A percentile compares a stretch with the other conserved stretches of the same genome.
Evolutionary conservation across 2,888 invertebrate species (phyloP).

Genomic region (Eristalinus aeneus): DNA sequence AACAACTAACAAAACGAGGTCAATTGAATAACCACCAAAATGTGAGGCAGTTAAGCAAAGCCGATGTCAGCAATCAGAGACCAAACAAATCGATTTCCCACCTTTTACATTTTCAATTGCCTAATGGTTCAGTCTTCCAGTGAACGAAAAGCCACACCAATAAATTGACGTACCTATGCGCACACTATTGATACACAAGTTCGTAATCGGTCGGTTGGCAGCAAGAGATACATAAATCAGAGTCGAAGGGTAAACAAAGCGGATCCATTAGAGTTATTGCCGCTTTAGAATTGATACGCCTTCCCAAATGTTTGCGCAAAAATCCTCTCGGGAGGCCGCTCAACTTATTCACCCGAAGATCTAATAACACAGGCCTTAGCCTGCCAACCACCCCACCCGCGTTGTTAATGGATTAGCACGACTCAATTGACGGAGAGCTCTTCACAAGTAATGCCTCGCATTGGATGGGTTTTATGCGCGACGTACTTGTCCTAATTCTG

Average conservation of each 20-base stretch:
- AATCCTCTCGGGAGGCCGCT: not conserved
- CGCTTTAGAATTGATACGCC: not conserved
- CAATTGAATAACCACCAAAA: too few relatives aligned
- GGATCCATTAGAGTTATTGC: slow-evolving; percentile 1
- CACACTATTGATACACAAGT: not conserved
- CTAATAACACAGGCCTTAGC: not conserved
- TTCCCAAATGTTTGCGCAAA: not conserved
- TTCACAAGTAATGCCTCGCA: not conserved
- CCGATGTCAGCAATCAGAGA: too few relatives aligned
- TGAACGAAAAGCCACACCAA: not conserved
- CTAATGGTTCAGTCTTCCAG: not conserved
- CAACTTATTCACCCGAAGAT: not conserved
- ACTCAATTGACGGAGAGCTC: slow-evolving; percentile 9
- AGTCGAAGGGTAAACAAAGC: not conserved
- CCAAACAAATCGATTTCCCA: too few relatives aligned
- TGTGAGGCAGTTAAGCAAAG: too few relatives aligned
- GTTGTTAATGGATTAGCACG: slow-evolving; percentile 9
- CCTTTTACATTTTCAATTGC: not conserved
- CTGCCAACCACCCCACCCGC: not conserved
- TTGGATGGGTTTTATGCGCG: not conserved
- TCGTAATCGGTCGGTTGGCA: not conserved
- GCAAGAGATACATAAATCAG: not conserved
- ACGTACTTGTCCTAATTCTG: not conserved
- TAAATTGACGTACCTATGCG: not conserved
- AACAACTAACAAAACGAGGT: too few relatives aligned